These are phyloP conservation scores for Calyptomena viridis DNA, from an alignment of 2,113 vertebrate genomes.

Conservation along the genomic window DNA sequence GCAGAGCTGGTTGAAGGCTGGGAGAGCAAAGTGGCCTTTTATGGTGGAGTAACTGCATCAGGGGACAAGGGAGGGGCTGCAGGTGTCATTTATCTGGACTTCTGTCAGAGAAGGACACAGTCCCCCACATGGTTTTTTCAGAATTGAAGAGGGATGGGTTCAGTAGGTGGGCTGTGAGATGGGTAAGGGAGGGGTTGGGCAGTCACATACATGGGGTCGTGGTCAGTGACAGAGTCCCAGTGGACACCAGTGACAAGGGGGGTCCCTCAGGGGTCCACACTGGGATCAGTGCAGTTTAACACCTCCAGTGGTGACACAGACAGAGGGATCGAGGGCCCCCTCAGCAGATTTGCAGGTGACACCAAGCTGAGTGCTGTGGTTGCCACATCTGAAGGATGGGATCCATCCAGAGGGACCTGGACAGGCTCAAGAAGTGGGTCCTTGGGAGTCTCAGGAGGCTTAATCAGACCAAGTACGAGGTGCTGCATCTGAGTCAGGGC, in stretches of 20 bases:
- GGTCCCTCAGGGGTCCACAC: rapidly evolving
- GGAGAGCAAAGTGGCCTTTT: background rate
- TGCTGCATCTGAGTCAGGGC: background rate
- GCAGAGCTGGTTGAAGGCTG: background rate
- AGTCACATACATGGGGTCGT: background rate
- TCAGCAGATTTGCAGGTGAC: rapidly evolving
- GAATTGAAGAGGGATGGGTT: background rate
- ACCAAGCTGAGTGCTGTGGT: background rate
- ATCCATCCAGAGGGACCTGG: background rate
- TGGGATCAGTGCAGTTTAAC: background rate
- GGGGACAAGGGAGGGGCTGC: background rate
- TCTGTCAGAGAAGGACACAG: too few relatives aligned
- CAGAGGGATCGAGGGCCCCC: background rate
- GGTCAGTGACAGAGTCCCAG: background rate
- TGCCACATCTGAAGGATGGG: background rate
- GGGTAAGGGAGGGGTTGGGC: rapidly evolving
- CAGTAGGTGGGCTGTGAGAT: background rate
- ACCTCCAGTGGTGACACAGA: rapidly evolving
- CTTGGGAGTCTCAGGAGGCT: background rate
- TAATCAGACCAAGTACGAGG: background rate
- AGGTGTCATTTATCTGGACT: background rate
- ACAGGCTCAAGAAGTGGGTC: too few relatives aligned
- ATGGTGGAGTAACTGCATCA: background rate
- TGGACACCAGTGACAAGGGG: too few relatives aligned
- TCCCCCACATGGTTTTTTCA: too few relatives aligned